Evolutionary conservation across 2,113 vertebrate genomes (phyloP).

Genomic region (Diadophis punctatus): DNA sequence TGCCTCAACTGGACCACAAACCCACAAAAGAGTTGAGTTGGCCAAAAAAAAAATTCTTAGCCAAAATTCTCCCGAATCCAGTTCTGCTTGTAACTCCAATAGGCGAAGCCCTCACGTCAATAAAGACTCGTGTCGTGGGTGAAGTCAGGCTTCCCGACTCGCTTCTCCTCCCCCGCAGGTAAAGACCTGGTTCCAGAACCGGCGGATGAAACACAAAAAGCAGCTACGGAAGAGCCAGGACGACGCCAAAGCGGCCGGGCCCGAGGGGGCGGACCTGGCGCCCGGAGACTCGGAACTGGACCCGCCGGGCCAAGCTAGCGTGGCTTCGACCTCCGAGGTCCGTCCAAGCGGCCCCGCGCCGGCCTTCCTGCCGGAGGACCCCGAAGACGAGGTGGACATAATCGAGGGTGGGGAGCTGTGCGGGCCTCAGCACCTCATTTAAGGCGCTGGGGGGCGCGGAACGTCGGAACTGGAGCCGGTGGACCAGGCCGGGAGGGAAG

Average conservation of each 20-base stretch:
- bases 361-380: slow-evolving; percentile 78
- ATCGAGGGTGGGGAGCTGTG: slow-evolving; percentile 82
- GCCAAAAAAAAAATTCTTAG: too few species aligned
- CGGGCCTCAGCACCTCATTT: slow-evolving; percentile 79
- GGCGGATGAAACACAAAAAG: slow-evolving; percentile 96
- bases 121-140: too few species aligned
- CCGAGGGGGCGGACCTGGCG: slow-evolving; percentile 72
- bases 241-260: slow-evolving; percentile 76
- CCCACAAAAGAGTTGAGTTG: neutral
- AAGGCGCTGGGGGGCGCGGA: slow-evolving; percentile 43
- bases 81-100: too few species aligned
- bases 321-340: slow-evolving; percentile 64
- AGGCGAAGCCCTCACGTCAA: too few species aligned
- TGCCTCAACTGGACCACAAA: neutral
- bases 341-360: slow-evolving; percentile 49
- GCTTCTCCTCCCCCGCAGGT: slow-evolving; percentile 67
- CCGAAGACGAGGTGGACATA: slow-evolving; percentile 93
- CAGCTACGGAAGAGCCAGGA: slow-evolving; percentile 92
- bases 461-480: neutral
- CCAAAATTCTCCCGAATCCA: neutral
- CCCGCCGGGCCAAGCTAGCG: neutral
- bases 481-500: neutral
- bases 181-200: slow-evolving; percentile 94
- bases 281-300: slow-evolving; percentile 35
- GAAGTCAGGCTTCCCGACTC: neutral